These are phyloP conservation scores for Pantala flavescens DNA, from an alignment of 1,140 invertebrate genomes.

Conservation along the genomic window DNA sequence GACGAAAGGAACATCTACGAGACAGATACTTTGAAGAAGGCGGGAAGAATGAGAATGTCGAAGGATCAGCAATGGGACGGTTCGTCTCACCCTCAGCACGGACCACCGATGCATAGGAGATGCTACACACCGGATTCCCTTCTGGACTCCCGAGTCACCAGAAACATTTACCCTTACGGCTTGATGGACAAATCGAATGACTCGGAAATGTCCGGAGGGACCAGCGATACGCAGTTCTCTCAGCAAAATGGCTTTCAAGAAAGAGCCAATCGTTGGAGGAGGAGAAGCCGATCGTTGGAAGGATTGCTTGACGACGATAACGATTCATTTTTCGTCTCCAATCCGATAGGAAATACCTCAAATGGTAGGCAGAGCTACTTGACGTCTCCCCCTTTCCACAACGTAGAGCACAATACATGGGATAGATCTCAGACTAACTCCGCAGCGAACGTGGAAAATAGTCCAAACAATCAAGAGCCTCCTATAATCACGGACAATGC, in stretches of 20 bases:
- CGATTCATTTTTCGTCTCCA: slow-evolving; percentile 23
- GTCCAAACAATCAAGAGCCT: not conserved
- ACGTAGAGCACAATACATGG: slow-evolving; percentile 19
- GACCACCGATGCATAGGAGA: slow-evolving; percentile 20
- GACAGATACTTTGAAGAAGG: slow-evolving; percentile 50
- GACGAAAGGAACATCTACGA: slow-evolving; percentile 68
- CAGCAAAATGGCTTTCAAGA: not conserved
- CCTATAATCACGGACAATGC: not conserved
- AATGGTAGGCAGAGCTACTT: not conserved
- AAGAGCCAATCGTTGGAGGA: slow-evolving; percentile 11
- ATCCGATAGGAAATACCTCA: not conserved
- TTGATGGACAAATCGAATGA: slow-evolving; percentile 31
- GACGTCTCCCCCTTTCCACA: slow-evolving; percentile 19
- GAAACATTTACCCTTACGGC: slow-evolving; percentile 42
- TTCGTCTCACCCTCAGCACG: not conserved
- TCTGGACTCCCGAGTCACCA: slow-evolving; percentile 28
- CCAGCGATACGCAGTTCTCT: not conserved
- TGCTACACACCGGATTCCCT: slow-evolving; percentile 27
- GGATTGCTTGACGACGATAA: slow-evolving; percentile 46
- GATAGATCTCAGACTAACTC: slow-evolving; percentile 8
- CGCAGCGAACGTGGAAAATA: not conserved
- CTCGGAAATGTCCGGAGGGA: not conserved
- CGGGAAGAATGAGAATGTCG: slow-evolving; percentile 16
- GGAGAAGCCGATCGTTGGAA: slow-evolving; percentile 48
- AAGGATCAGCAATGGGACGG: not conserved